phyloP scores from a whole-genome alignment of 2,797 vertebrate genomes.

The Aphelocoma californica region DNA sequence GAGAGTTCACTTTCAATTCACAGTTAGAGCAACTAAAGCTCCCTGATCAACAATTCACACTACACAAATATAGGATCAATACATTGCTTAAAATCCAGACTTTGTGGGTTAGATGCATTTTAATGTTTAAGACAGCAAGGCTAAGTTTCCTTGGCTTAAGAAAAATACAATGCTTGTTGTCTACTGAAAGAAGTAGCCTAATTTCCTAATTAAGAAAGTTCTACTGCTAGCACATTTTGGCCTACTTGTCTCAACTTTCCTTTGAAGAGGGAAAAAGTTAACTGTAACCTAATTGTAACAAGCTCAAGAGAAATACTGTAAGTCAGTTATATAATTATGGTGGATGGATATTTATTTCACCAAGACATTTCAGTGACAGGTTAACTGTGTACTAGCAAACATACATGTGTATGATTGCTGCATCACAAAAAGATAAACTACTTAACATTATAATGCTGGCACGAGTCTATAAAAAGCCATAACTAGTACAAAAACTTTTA shows the following conservation, averaged over 20 bases:
- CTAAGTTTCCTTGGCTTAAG: neutral
- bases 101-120: neutral
- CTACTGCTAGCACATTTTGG: conserved; percentile 59
- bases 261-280: conserved; percentile 44
- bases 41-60: neutral
- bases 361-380: neutral
- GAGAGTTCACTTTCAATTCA: neutral
- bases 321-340: conserved; percentile 43
- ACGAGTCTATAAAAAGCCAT: neutral
- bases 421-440: neutral
- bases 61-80: neutral
- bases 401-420: neutral
- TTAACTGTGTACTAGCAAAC: neutral
- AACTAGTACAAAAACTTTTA: neutral
- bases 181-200: conserved; percentile 25
- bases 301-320: conserved; percentile 22
- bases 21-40: neutral
- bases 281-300: conserved; percentile 66
- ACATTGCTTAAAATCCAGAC: neutral
- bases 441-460: neutral
- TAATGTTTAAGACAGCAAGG: neutral
- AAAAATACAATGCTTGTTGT: neutral
- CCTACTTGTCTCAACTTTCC: conserved; percentile 64
- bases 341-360: neutral
- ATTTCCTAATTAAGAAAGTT: conserved; percentile 51